A percentile compares a stretch with the other conserved stretches of the same genome.
Conservation (phyloP, 2,113 vertebrate species). For the Melanerpes formicivorus region DNA sequence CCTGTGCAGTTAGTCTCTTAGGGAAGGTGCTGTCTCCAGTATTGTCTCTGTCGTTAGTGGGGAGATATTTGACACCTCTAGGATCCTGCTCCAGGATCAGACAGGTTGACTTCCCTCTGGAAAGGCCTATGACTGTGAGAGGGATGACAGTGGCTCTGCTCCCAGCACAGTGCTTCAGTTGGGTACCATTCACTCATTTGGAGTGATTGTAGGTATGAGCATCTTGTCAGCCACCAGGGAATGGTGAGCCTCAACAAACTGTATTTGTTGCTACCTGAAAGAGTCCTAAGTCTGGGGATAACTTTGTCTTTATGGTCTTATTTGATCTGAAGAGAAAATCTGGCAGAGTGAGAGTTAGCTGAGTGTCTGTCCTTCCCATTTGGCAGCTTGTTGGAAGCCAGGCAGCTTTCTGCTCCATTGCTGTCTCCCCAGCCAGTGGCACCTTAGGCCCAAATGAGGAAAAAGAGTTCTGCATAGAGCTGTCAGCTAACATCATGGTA, state of each 20-base stretch:
- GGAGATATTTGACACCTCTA: not conserved
- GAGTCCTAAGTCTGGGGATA: not conserved
- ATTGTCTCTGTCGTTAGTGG: not conserved
- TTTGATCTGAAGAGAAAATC: not conserved
- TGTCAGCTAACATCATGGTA: slow-evolving; percentile 78
- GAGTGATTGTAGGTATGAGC: not conserved
- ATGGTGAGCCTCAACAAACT: not conserved
- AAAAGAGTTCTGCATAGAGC: slow-evolving; percentile 76
- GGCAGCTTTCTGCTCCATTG: slow-evolving; percentile 69
- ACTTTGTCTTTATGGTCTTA: not conserved
- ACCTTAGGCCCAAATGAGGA: slow-evolving; percentile 82
- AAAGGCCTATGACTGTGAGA: not conserved
- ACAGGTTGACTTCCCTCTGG: not conserved
- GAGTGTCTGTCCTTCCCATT: not conserved
- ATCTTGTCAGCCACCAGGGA: not conserved
- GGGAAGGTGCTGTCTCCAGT: not conserved
- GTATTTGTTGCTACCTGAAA: not conserved
- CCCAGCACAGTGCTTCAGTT: not conserved
- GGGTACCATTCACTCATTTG: not conserved
- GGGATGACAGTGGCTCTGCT: not conserved
- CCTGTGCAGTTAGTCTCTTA: not conserved
- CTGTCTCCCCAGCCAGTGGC: slow-evolving; percentile 77
- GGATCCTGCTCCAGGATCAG: not conserved
- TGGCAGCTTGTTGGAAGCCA: slow-evolving; percentile 83
- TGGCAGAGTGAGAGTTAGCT: not conserved